Base-by-base conservation (phyloP, 2,113 vertebrate species). In the Gymnorhina tibicen region DNA sequence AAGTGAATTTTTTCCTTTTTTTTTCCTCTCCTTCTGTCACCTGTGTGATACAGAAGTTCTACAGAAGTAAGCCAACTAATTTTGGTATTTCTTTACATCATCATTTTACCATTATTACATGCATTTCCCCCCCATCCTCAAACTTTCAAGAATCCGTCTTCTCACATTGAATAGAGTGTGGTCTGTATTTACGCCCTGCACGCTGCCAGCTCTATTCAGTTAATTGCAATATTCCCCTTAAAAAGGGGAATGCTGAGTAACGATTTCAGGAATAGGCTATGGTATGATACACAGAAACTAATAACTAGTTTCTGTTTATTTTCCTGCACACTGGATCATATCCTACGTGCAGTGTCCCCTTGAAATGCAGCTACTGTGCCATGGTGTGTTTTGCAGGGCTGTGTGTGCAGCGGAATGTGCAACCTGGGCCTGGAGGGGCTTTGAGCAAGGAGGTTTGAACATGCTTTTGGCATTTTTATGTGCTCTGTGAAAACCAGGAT, bases 201-300 rank as follows among this genome's bases (percentile, higher is more conserved):
- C 0, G 0, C 32, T 91, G 64, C 55, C 18, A 64, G 0, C 35
- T 67, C 35, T 55, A 2, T 24, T 64, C 47, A 46, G 24, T 63
- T 62, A 42, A 24, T 68, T 73, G 30, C 24, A 60, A 3, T 27
- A 56, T 28, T 85, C 6, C 8, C 16, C 13, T 77, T 78, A 23
- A 60, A 64, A 81, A 63, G 19, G 19, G 7, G 23, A 68, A 30
- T 16, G 17, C 62, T 27, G 49, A 62, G 16, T 60, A 37, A 86
- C 32, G 55, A 67, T 59, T 62, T 73, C 28, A 74, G 42, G n/a
- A 35, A 2, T 13, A n/a, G 26, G 15, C 46, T 89, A 50, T 74
- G 17, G 14, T 62, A 8, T 64, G 59, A 70, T 26, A 13, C 21
- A 17, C 30, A 76, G 52, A 85, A 83, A n/a, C 30, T 49, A 33